A percentile compares a stretch with the other conserved stretches of the same genome.
phyloP scores from a whole-genome alignment of 2,797 vertebrate genomes.

The Luscinia luscinia region DNA sequence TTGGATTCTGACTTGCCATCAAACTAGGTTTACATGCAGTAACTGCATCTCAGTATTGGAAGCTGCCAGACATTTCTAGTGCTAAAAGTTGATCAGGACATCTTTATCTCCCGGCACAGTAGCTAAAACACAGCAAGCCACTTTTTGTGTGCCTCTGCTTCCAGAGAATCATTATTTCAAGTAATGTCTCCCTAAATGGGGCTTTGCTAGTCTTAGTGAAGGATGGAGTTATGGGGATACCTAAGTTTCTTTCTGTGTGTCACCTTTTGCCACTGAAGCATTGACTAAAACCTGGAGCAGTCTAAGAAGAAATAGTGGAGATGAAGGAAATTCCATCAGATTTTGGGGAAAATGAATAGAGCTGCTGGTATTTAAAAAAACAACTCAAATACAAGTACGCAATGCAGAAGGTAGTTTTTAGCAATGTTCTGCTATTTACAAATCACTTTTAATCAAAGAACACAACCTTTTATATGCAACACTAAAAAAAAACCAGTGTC shows the following conservation, averaged over 20 bases:
- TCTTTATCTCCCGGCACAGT: not conserved
- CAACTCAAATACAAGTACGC: accelerated
- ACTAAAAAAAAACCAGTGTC: not conserved
- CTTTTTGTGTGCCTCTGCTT: not conserved
- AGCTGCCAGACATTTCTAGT: not conserved
- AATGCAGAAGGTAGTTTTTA: not conserved
- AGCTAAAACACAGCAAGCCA: not conserved
- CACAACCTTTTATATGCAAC: not conserved
- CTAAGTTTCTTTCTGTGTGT: not conserved
- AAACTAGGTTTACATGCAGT: not conserved
- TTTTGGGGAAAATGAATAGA: not conserved
- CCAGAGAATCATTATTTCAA: not conserved
- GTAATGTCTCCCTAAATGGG: not conserved
- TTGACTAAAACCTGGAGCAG: not conserved
- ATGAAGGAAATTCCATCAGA: not conserved
- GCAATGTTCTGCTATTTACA: not conserved
- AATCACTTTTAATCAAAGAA: not conserved
- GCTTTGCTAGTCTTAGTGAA: not conserved
- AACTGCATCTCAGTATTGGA: not conserved
- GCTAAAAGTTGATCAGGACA: not conserved
- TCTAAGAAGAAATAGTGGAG: not conserved
- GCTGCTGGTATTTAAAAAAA: not conserved
- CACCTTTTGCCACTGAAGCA: not conserved
- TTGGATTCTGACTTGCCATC: not conserved
- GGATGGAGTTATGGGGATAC: not conserved